A percentile compares a stretch with the other conserved stretches of the same genome.
phyloP scores from a whole-genome alignment of 2,888 invertebrate genomes.

The Amphipoea lucens region DNA sequence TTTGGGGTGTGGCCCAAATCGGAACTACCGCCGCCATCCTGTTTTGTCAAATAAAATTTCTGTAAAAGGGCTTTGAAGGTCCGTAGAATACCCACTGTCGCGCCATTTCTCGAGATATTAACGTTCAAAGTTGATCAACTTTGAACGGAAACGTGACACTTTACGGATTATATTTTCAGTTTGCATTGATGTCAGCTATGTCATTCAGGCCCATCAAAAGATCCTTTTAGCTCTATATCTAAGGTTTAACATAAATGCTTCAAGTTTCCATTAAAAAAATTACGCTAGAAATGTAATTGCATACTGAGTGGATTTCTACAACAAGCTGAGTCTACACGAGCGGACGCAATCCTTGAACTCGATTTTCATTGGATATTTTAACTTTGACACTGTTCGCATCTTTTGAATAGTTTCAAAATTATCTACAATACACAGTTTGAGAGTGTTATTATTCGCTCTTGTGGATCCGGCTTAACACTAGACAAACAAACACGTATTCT shows the following conservation, averaged over 20 bases:
- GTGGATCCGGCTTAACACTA: constrained; percentile 5
- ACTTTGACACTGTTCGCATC: background rate
- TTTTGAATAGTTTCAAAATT: background rate
- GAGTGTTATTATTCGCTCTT: background rate
- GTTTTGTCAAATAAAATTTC: background rate
- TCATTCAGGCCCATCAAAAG: background rate
- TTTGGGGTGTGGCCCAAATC: background rate
- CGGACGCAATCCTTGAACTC: background rate
- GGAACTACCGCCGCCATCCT: background rate
- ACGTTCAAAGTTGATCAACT: no score
- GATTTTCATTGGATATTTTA: background rate
- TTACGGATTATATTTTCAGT: no score
- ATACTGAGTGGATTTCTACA: constrained; percentile 17
- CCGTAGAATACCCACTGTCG: no score
- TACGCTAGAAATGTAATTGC: constrained; percentile 23
- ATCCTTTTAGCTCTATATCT: background rate
- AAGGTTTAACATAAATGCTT: constrained; percentile 3
- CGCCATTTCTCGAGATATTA: no score
- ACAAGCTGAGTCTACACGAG: constrained; percentile 4
- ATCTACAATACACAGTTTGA: background rate
- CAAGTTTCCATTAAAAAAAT: constrained; percentile 12
- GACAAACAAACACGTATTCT: constrained; percentile 25
- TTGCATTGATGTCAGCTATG: no score
- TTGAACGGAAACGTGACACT: no score
- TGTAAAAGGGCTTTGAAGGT: background rate